Evolutionary conservation across 2,113 vertebrate genomes (phyloP), one percentile per base, ranked within the genome.

Genomic region (Mirza zaza): DNA sequence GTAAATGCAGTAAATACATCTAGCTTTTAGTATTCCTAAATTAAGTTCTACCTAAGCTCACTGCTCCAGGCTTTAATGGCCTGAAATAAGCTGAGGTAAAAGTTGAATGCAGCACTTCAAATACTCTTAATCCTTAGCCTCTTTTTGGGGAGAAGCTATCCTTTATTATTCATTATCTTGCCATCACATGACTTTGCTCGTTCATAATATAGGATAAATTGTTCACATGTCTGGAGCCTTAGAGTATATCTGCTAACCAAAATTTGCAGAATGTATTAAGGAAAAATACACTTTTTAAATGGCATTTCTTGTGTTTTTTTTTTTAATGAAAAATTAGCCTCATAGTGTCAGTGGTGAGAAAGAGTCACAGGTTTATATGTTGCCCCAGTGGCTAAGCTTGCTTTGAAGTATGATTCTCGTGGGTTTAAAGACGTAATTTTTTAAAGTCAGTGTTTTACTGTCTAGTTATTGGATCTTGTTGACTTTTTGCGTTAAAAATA

Each of bases 321-420:
- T 90, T 63, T 88, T 97, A 68, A 61, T 90, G 42, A 93, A 84
- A 92, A 95, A 83, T 42, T 39, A 87, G 52, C 93, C 39, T 87
- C 17, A 20, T 67, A 20, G 27, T 36, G 10, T 88, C 55, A 15
- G 15, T 65, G 25, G 11, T 88, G 17, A 95, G 34, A 93, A 65
- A 70, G 25, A 15, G 7, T 91, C 25, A 8, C 34, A 89, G 65
- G 67, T 90, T 94, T 95, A 70, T n/a, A n/a, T 70, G 73, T 87
- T 65, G 39, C 93, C 61, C 55, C 34, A 7, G 23, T 91, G 67
- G 61, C 75, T 82, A 94, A 8, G 36, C 50, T 42, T 77, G 67
- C 29, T 90, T 87, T 90, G 27, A 94, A 96, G 96, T 39, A 71
- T 85, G 32, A 91, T 91, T 96, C 42, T 87, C 45, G 6, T 8